Base-by-base conservation (phyloP, 2,888 invertebrate species). In the Cryptocephalus moraei region DNA sequence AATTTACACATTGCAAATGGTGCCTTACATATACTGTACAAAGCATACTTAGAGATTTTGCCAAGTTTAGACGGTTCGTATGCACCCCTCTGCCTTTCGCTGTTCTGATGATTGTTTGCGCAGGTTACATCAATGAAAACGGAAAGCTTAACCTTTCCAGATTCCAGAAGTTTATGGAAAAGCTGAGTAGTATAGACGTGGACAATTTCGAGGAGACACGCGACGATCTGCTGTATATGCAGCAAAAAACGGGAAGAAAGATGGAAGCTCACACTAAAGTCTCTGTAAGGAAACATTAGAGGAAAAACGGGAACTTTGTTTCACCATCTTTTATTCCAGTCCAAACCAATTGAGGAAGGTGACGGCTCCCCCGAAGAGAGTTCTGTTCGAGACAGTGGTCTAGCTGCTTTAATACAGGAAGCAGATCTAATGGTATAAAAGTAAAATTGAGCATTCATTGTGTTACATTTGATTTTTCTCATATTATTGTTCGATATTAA, bases 1-100 rank as follows among this genome's bases (percentile, higher is more conserved):
- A 85, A 93, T 69, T 78, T 99, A 68, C 93, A 97, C 69, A 97
- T 99, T 56, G 81, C 82, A 56, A 86, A 88, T 62, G 91, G 92
- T 62, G 92, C 93, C 10, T 71, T 97, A 53, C 89, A 93, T 0
- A 66, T 88, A 51, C 74, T 99, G 38, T 96, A 93, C 72, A 79
- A 81, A 60, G 86, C 86, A 0, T 96, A 99, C 70, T 93, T 86
- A 73, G 79, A 81, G 42, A 82, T 93, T 34, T 74, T 95, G 59
- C 93, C 93, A 1, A 80, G 80, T 34, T 75, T 96, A 55, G 86
- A 85, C 69, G 96, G 94, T 86, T 68, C 73, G 74, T 52, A 41
- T 22, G 9, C 12, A n/a, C 22, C 22, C 22, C 22, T 2, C 6
- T 22, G 22, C 6, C 2, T 22, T 22, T 22, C 22, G 6, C 3